Evolutionary conservation across 2,113 vertebrate species (phyloP), one percentile per base, ranked within the genome.

Genomic region (Lanius collurio): DNA sequence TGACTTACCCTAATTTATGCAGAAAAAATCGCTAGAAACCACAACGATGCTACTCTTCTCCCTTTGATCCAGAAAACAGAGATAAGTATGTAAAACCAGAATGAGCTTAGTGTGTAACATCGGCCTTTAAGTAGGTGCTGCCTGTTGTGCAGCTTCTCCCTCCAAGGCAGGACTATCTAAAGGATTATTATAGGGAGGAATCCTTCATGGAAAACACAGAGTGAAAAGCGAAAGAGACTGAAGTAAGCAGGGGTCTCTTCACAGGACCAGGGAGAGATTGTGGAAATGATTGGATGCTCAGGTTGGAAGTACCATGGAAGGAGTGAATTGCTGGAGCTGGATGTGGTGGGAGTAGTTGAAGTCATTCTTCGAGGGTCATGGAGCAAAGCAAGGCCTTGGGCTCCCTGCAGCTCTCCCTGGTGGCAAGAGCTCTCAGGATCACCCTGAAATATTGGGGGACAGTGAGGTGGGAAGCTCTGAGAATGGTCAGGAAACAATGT

Each of bases 1-100:
- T 92, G 80, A 77, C 64, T 90, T 90, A 63, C 71, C 65, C 71
- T 70, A 70, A 90, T 77, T 70, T 77, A 90, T 90, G 88, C 71
- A 90, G 49, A 50, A 83, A 83, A 77, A 62, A 77, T 70, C 0
- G 11, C 50, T 87, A 33, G 85, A 77, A 93, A 70, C 91, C 4
- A 0, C 50, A 74, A 31, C 59, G 87, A 55, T 90, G n/a, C 55
- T 50, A 3, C 47, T 63, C 30, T 55, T 88, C 47, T 87, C 30
- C 79, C 31, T 93, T 95, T 93, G 59, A 91, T 95, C 71, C 35
- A 55, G 59, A 77, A 80, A 67, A 24, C 23, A 69, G 77, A 86
- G 81, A 78, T 91, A 91, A 65, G 39, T 1, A 0, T 76, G 55
- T 77, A 80, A 95, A 89, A 93, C 56, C 70, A 37, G 85, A 83